These are phyloP conservation scores for Calidris pygmaea DNA, from an alignment of 2,113 vertebrate species.

Conservation along the genomic window DNA sequence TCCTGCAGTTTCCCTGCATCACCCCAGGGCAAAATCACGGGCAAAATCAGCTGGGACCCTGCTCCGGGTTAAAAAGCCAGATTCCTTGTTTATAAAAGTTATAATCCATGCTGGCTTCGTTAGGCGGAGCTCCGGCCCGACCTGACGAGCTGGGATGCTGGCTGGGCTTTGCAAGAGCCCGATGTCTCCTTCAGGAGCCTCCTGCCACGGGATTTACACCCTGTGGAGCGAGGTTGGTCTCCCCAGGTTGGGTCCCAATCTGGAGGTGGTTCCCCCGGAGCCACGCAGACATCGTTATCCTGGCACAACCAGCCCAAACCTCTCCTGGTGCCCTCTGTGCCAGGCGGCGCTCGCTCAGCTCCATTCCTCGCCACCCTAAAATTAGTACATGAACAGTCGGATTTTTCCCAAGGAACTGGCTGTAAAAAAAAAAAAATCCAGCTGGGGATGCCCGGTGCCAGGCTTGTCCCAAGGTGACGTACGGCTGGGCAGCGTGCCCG, in stretches of 20 bases:
- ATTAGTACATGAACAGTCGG: neutral
- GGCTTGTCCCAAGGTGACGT: neutral
- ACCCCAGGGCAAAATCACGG: neutral
- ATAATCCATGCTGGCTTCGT: neutral
- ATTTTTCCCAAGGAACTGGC: slow-evolving; percentile 33
- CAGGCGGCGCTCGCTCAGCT: neutral
- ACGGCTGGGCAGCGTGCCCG: neutral
- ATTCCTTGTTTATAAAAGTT: neutral
- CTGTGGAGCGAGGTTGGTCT: neutral
- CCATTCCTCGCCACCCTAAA: neutral
- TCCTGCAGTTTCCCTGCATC: neutral
- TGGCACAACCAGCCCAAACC: neutral
- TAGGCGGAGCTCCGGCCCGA: rapidly evolving
- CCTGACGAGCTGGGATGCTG: neutral
- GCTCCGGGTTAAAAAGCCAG: neutral
- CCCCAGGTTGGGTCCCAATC: neutral
- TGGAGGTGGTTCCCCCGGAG: neutral
- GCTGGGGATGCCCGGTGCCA: neutral
- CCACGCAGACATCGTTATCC: rapidly evolving
- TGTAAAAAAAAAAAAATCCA: neutral
- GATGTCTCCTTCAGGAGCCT: neutral
- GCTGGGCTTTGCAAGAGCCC: neutral
- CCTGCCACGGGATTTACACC: neutral
- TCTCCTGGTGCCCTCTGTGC: neutral
- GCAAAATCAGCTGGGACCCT: neutral